These are phyloP conservation scores for Clarias laeviceps DNA, from an alignment of 2,797 vertebrate genomes.

Conservation along the genomic window DNA sequence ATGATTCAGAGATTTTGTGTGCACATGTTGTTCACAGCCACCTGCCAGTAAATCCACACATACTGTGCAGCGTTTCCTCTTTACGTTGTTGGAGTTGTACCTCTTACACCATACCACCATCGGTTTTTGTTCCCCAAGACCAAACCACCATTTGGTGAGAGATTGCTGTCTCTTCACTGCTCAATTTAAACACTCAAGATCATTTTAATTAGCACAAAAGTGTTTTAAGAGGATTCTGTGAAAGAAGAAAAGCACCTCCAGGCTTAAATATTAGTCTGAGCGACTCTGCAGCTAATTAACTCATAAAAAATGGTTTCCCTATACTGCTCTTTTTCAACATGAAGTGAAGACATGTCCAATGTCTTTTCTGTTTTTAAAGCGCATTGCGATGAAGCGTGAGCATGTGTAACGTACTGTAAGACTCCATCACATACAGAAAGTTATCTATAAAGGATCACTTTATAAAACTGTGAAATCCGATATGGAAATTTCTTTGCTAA, in stretches of 20 bases:
- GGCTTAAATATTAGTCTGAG: background rate
- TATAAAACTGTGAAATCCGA: background rate
- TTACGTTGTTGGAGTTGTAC: background rate
- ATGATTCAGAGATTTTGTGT: background rate
- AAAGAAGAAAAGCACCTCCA: background rate
- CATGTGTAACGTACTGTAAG: background rate
- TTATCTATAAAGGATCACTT: no score
- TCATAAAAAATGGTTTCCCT: background rate
- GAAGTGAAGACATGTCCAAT: background rate
- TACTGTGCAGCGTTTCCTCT: background rate
- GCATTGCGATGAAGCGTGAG: background rate
- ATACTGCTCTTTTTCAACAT: background rate
- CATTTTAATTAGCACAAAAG: conserved; percentile 15
- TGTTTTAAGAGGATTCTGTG: background rate
- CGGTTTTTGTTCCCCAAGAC: background rate
- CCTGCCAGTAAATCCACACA: background rate
- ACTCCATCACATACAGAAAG: background rate
- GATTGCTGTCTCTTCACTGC: background rate
- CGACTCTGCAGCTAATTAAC: background rate
- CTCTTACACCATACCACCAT: background rate
- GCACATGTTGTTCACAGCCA: background rate
- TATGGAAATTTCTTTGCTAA: background rate
- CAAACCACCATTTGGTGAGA: background rate
- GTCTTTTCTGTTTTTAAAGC: no score
- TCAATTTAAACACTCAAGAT: background rate